Conservation (phyloP, 2,888 invertebrate species). For the Lomographa bimaculata region DNA sequence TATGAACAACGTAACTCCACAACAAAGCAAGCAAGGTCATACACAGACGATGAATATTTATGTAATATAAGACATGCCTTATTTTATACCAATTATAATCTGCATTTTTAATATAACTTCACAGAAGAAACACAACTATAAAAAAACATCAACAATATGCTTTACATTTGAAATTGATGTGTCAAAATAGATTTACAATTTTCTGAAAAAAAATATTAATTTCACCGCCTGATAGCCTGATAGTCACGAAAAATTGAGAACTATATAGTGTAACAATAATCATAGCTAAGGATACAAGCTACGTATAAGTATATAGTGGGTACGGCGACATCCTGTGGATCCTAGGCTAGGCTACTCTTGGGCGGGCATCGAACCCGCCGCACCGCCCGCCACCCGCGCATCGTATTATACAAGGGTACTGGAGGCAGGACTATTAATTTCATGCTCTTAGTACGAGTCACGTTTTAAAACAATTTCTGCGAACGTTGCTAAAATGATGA, state of each 20-base stretch:
- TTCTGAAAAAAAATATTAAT: too few species aligned
- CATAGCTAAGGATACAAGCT: slow-evolving; percentile 4
- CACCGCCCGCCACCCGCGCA: slow-evolving; percentile 38
- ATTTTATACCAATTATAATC: slow-evolving; percentile 5
- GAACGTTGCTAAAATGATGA: slow-evolving; percentile 9
- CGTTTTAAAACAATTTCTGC: slow-evolving; percentile 20
- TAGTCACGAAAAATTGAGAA: too few species aligned
- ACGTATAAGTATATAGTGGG: neutral
- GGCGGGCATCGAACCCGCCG: slow-evolving; percentile 74
- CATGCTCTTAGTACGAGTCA: slow-evolving; percentile 30
- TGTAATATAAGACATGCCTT: too few species aligned
- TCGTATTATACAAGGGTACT: slow-evolving; percentile 29
- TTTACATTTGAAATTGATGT: too few species aligned
- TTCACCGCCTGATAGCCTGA: too few species aligned
- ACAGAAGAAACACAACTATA: too few species aligned
- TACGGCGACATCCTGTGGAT: slow-evolving; percentile 67
- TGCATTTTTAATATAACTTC: slow-evolving; percentile 4
- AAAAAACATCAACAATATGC: too few species aligned
- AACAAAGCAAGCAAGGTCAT: slow-evolving; percentile 22
- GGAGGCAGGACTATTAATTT: slow-evolving; percentile 27
- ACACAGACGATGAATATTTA: slow-evolving; percentile 5
- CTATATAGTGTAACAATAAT: neutral
- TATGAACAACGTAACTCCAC: slow-evolving; percentile 7
- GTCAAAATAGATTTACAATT: too few species aligned
- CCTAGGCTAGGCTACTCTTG: slow-evolving; percentile 53